Evolutionary conservation across 2,888 invertebrate species (phyloP).

Genomic region (Gymnoscelis rufifasciata): DNA sequence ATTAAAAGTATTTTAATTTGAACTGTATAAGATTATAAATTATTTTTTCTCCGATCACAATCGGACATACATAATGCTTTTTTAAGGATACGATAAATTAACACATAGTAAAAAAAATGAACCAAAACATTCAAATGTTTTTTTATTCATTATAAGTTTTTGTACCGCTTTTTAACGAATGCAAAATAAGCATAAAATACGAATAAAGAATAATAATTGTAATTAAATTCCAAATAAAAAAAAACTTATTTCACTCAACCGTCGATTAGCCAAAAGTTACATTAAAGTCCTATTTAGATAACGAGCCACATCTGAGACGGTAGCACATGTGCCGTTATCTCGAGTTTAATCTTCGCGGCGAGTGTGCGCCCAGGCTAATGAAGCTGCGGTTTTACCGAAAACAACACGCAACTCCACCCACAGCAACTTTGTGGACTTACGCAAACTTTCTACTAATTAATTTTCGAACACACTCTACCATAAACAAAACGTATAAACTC

Average conservation of each 20-base stretch:
- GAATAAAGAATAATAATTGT: no score
- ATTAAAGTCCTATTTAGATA: slow-evolving; percentile 46
- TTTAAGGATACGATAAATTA: no score
- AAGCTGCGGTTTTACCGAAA: slow-evolving; percentile 70
- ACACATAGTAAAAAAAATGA: no score
- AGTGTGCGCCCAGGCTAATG: slow-evolving; percentile 73
- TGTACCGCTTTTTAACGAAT: no score
- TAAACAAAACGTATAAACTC: background rate
- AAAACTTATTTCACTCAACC: background rate
- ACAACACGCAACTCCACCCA: slow-evolving; percentile 57
- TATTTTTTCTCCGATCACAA: no score
- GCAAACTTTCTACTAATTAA: slow-evolving; percentile 63
- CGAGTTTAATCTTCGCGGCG: slow-evolving; percentile 64
- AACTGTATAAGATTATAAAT: no score
- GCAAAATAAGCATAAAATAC: no score
- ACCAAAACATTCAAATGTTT: no score
- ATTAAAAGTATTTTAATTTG: background rate
- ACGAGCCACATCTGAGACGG: slow-evolving; percentile 42
- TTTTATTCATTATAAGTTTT: no score
- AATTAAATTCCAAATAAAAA: no score
- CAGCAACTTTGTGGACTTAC: slow-evolving; percentile 53
- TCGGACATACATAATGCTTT: no score
- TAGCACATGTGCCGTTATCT: slow-evolving; percentile 64
- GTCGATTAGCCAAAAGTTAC: background rate
- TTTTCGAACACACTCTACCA: slow-evolving; percentile 27